phyloP scores from a whole-genome alignment of 1,140 invertebrate genomes.

The Drosophila repletoides region DNA sequence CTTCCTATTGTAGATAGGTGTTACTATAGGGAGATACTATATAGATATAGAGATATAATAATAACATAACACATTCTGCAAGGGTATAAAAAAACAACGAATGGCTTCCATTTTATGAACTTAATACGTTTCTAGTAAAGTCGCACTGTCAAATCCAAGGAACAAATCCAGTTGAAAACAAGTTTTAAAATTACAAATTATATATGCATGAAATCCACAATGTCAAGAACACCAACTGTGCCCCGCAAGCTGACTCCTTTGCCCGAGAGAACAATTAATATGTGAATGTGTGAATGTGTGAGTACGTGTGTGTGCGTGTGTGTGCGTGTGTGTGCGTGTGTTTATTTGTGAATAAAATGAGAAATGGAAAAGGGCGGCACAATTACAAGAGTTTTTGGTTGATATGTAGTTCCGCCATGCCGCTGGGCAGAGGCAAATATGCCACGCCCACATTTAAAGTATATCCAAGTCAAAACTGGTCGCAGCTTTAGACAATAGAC shows the following conservation, averaged over 20 bases:
- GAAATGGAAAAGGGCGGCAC: neutral
- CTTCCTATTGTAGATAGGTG: no score
- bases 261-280: conserved; percentile 53
- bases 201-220: conserved; percentile 64
- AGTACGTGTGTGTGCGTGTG: conserved; percentile 16
- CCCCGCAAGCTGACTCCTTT: conserved; percentile 8
- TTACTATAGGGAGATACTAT: no score
- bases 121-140: conserved; percentile 44
- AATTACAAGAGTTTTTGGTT: conserved; percentile 18
- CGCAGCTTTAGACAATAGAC: conserved; percentile 40
- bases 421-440: conserved; percentile 10
- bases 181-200: conserved; percentile 69
- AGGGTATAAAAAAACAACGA: neutral
- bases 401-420: conserved; percentile 24
- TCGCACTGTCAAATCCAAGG: conserved; percentile 40
- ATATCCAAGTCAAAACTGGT: conserved; percentile 30
- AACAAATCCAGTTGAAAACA: conserved; percentile 52
- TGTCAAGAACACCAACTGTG: conserved; percentile 5
- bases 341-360: conserved; percentile 24
- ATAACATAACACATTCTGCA: no score
- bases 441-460: conserved; percentile 24
- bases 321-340: neutral
- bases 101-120: neutral
- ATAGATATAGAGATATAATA: no score
- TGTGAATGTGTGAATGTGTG: no score